Conservation (phyloP, 2,888 invertebrate genomes). For the Acleris laterana region DNA sequence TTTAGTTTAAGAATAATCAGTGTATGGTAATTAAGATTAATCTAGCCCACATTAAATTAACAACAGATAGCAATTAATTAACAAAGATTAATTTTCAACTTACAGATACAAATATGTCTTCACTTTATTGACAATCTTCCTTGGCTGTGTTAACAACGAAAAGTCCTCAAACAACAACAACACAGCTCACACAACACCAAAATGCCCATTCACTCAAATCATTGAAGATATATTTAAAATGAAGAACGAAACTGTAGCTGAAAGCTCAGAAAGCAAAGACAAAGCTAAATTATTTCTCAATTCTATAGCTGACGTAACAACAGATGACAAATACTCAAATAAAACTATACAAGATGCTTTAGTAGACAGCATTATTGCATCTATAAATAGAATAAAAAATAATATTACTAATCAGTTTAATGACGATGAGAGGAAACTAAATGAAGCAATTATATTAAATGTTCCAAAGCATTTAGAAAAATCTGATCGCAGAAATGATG, state of each 20-base stretch:
- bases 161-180: conserved; percentile 42
- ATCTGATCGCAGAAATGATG: conserved; percentile 44
- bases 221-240: conserved; percentile 77
- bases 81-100: conserved; percentile 25
- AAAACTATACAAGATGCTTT: conserved; percentile 65
- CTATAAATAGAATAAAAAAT: conserved; percentile 74
- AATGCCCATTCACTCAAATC: conserved; percentile 72
- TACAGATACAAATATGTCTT: conserved; percentile 65
- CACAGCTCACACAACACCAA: conserved; percentile 53
- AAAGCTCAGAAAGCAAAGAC: conserved; percentile 64
- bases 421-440: conserved; percentile 54
- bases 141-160: conserved; percentile 46
- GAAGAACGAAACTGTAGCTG: conserved; percentile 57
- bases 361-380: conserved; percentile 72
- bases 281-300: conserved; percentile 83
- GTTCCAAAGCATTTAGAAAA: conserved; percentile 45
- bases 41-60: no score
- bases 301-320: conserved; percentile 81
- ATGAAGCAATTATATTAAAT: conserved; percentile 72
- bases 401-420: conserved; percentile 58
- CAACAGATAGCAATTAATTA: no score
- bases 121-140: conserved; percentile 47
- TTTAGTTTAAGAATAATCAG: no score
- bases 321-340: conserved; percentile 53
- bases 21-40: no score